Base-by-base conservation (phyloP, 2,797 vertebrate genomes). In the Monodelphis domestica region DNA sequence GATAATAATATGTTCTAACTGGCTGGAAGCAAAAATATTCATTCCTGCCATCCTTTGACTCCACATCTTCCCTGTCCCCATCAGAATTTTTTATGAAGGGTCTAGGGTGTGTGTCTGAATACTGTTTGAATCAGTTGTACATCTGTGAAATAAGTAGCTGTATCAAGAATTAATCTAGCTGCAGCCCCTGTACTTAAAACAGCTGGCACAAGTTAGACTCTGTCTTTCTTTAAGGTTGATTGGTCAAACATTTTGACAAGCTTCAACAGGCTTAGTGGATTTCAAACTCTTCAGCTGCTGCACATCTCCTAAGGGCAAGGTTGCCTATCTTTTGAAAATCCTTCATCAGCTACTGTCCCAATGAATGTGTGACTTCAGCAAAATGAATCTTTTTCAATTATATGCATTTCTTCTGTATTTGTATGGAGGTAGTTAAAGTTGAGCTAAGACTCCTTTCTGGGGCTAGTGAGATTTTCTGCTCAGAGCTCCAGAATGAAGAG, bases 221-320 rank as follows among this genome's bases (percentile, higher is more conserved):
- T 55, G 30, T 45, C 87, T 94, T 95, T 95, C 56, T 5, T 52
- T 88, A 96, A 53, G 53, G 93, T 96, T 70, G 17, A 93, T 59
- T 93, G 91, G 91, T 88, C 88, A 88, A 94, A 95, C 96, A 96
- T 92, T 96, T 97, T 96, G 91, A 96, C 96, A 97, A 93, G 94
- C 95, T 95, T 92, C 91, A 94, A 94, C 95, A 52, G 59, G 95
- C 87, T 89, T 88, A 50, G 38, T 56, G 51, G 45, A 55, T 95
- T 95, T 96, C 90, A 92, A 94, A 45, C 55, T 95, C 54, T 78
- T 95, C 90, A 92, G 88, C 89, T 96, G 88, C 89, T 89, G 45
- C n/a, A 89, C 52, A 54, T 90, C 84, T 96, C 95, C 92, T 87
- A 50, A 90, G 90, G 95, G 96, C 95, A 92, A 53, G 56, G 95